Conservation (phyloP, 2,888 invertebrate species). For the Drosophila lutescens region DNA sequence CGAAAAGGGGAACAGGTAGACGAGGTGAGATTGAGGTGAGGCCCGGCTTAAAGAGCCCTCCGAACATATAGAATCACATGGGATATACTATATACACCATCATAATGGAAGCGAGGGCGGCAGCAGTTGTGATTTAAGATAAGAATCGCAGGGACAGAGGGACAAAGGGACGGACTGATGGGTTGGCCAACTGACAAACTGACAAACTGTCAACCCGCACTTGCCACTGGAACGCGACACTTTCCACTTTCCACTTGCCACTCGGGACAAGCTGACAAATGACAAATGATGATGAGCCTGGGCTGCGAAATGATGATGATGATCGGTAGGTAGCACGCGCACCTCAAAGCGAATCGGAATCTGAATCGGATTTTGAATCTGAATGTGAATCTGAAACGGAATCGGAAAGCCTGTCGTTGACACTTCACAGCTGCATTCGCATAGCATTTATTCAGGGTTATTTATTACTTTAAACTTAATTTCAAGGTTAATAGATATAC, state of each 20-base stretch:
- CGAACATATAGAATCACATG: neutral
- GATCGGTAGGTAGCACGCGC: conserved; percentile 12
- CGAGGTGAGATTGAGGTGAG: conserved; percentile 17
- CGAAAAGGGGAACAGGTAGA: conserved; percentile 23
- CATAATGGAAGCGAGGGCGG: conserved; percentile 52
- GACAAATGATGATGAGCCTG: conserved; percentile 35
- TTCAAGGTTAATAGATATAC: neutral
- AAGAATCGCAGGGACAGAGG: conserved; percentile 19
- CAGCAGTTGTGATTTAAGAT: conserved; percentile 63
- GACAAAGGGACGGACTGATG: conserved; percentile 2
- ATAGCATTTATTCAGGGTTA: too few relatives aligned
- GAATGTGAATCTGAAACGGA: neutral
- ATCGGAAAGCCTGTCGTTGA: conserved; percentile 8
- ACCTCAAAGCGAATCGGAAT: neutral
- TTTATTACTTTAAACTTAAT: neutral
- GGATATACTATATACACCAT: neutral
- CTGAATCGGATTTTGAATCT: neutral
- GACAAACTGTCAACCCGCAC: conserved; percentile 18
- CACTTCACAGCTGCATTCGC: conserved; percentile 5
- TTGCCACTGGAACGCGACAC: conserved; percentile 32
- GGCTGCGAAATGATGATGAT: conserved; percentile 5
- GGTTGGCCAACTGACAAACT: neutral
- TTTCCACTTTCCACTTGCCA: conserved; percentile 17
- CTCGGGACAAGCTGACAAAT: conserved; percentile 26
- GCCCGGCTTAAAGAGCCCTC: conserved; percentile 34